A percentile compares a stretch with the other conserved stretches of the same genome.
These are phyloP conservation scores for Uloborus plumipes DNA, from an alignment of 2,888 invertebrate genomes.

Conservation along the genomic window DNA sequence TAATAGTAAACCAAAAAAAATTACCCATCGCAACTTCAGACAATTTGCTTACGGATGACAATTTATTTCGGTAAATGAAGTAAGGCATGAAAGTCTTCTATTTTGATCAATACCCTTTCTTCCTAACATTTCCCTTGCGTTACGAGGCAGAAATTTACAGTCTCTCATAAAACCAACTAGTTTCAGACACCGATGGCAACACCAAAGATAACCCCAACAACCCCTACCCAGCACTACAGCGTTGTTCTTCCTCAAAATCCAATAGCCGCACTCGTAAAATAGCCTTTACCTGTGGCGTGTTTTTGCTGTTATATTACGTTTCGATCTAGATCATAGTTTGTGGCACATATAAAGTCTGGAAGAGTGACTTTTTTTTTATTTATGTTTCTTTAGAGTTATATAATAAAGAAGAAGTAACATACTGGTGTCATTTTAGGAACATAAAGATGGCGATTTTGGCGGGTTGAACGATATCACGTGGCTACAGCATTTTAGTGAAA, in stretches of 20 bases:
- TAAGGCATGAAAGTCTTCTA: conserved; percentile 1
- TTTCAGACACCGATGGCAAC: conserved; percentile 13
- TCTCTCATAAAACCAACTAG: conserved; percentile 42
- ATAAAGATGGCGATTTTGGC: conserved; percentile 14
- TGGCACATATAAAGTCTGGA: conserved; percentile 37
- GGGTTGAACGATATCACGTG: neutral
- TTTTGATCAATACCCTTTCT: neutral
- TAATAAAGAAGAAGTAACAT: conserved; percentile 27
- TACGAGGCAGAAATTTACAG: conserved; percentile 56
- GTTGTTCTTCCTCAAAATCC: conserved; percentile 53
- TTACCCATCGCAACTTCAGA: no score
- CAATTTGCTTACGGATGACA: no score
- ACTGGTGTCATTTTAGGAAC: conserved; percentile 19
- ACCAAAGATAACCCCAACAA: conserved; percentile 30
- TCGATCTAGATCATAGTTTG: conserved; percentile 45
- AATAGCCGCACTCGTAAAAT: conserved; percentile 58
- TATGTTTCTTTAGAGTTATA: conserved; percentile 31
- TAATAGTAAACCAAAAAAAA: no score
- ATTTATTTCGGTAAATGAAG: conserved; percentile 8
- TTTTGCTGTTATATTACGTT: conserved; percentile 26
- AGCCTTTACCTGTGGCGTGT: conserved; percentile 41
- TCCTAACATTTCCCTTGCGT: conserved; percentile 9
- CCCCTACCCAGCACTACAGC: neutral
- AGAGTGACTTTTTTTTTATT: neutral
- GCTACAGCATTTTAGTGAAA: no score